phyloP scores from a whole-genome alignment of 2,888 invertebrate species.

The Malthinus seriepunctatus region DNA sequence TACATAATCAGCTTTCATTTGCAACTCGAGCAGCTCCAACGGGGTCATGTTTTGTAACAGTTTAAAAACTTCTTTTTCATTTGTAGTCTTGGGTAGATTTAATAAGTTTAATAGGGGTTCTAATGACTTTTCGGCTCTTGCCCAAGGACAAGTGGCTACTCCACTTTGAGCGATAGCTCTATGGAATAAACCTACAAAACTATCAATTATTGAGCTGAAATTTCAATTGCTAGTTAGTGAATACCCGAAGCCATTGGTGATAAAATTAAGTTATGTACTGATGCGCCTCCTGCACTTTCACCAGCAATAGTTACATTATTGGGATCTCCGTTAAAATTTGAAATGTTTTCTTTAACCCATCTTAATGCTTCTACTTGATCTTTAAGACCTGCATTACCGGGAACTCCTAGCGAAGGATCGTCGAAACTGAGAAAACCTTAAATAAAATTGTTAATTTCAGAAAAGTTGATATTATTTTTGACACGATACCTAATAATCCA shows the following conservation, averaged over 20 bases:
- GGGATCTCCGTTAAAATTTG: slow-evolving; percentile 4
- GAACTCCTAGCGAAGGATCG: slow-evolving; percentile 5
- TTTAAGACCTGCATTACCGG: slow-evolving; percentile 18
- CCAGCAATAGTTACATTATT: slow-evolving; percentile 16
- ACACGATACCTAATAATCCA: slow-evolving; percentile 46
- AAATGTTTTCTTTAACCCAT: slow-evolving; percentile 11
- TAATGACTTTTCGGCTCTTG: background rate
- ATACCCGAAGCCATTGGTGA: slow-evolving; percentile 5
- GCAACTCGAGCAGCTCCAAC: background rate
- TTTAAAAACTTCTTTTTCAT: background rate
- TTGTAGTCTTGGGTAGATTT: background rate
- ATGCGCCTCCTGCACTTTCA: slow-evolving; percentile 15
- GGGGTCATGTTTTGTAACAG: background rate
- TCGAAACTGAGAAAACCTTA: slow-evolving; percentile 14
- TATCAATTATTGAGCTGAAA: too few species aligned
- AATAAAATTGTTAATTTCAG: background rate
- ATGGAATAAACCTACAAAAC: slow-evolving; percentile 6
- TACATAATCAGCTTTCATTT: background rate
- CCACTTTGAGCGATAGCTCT: slow-evolving; percentile 3
- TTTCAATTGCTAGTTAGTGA: background rate
- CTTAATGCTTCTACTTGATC: slow-evolving; percentile 13
- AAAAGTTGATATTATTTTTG: too few species aligned
- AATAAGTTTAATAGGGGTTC: background rate
- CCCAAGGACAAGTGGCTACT: background rate
- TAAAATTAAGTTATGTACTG: slow-evolving; percentile 7